phyloP scores from a whole-genome alignment of 2,113 vertebrate genomes.

The Mastomys coucha region DNA sequence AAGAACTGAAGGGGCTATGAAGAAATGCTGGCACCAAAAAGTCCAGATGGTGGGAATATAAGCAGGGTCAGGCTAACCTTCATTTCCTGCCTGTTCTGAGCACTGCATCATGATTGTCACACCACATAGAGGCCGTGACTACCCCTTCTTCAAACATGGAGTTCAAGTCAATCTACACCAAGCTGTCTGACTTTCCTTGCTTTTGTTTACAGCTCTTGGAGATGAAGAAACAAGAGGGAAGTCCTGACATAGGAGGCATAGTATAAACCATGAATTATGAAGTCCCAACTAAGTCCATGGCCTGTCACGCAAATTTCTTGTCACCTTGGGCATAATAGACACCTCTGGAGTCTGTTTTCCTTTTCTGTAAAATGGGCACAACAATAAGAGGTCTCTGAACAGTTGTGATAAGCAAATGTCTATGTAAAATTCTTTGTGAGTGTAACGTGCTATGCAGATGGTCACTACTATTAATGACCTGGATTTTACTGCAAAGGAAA shows the following conservation, averaged over 20 bases:
- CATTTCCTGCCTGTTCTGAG: background rate
- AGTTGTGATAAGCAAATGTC: conserved; percentile 70
- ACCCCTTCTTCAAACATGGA: background rate
- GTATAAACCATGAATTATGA: background rate
- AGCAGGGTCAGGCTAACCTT: background rate
- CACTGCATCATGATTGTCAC: accelerated
- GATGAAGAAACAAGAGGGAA: background rate
- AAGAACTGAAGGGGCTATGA: background rate
- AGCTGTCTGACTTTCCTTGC: background rate
- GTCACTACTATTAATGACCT: conserved; percentile 77
- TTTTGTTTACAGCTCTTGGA: background rate
- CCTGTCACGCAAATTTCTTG: conserved; percentile 3
- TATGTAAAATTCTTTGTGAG: conserved; percentile 71
- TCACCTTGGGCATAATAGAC: conserved; percentile 4
- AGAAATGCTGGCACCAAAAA: background rate
- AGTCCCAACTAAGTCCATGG: background rate
- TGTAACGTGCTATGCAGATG: conserved; percentile 61
- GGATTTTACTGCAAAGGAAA: conserved; percentile 77
- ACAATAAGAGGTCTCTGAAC: conserved; percentile 70
- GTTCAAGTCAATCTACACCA: background rate
- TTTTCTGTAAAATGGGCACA: conserved; percentile 56
- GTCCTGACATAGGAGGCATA: background rate
- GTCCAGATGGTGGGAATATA: background rate
- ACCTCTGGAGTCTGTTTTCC: conserved; percentile 43
- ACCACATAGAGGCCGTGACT: background rate